phyloP scores from a whole-genome alignment of 2,797 vertebrate species.

The Bryconaethiops microstoma region DNA sequence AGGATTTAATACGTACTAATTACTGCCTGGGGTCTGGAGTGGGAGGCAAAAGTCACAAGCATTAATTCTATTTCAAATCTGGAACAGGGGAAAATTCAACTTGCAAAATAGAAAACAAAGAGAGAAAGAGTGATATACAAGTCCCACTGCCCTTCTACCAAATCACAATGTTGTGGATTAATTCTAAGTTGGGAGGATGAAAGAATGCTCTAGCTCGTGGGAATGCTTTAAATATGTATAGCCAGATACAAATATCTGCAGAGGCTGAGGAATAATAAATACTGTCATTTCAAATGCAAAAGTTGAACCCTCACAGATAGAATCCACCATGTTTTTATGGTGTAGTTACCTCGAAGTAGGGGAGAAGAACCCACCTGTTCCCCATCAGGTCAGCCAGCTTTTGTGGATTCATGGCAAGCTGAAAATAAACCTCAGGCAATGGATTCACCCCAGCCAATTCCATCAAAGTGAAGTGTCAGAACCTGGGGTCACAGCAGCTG shows the following conservation, averaged over 20 bases:
- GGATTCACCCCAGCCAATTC: conserved; percentile 49
- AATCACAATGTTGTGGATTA: conserved; percentile 60
- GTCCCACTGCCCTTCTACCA: conserved; percentile 54
- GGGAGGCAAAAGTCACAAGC: conserved; percentile 55
- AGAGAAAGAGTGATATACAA: conserved; percentile 22
- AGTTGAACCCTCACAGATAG: conserved; percentile 53
- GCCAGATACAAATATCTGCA: conserved; percentile 39
- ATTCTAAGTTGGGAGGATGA: conserved; percentile 61
- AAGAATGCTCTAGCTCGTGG: conserved; percentile 52
- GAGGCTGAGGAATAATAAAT: conserved; percentile 58
- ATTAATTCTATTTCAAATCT: conserved; percentile 56
- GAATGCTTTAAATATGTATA: conserved; percentile 62
- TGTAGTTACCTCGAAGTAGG: conserved; percentile 59
- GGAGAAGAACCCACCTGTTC: conserved; percentile 55
- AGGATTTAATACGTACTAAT: conserved; percentile 72
- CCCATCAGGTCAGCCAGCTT: conserved; percentile 56
- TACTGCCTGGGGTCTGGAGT: conserved; percentile 63
- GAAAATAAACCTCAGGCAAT: conserved; percentile 19
- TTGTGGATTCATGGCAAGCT: conserved; percentile 52
- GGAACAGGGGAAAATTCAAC: conserved; percentile 61
- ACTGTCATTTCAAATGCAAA: conserved; percentile 62
- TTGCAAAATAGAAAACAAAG: conserved; percentile 17
- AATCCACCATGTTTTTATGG: conserved; percentile 54
- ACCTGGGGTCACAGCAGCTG: conserved; percentile 58
- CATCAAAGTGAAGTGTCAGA: conserved; percentile 62